Conservation (phyloP, 2,888 invertebrate species). For the Drosophila kokeensis region DNA sequence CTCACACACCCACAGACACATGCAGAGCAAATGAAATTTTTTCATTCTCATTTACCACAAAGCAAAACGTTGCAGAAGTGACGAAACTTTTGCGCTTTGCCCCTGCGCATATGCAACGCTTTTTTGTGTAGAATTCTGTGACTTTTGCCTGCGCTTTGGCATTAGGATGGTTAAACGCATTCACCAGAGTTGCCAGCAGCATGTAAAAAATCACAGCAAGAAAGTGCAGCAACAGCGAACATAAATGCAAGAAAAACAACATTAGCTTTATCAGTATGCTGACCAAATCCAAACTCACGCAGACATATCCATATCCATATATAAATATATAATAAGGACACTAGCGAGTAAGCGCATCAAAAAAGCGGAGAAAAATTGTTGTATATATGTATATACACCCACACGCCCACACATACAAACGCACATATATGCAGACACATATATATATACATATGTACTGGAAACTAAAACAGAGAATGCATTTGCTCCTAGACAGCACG, state of each 20-base stretch:
- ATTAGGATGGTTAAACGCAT: conserved; percentile 13
- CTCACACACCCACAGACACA: conserved; percentile 26
- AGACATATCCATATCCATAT: not conserved
- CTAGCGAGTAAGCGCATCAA: conserved; percentile 43
- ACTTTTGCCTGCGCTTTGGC: conserved; percentile 2
- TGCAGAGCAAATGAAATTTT: conserved; percentile 70
- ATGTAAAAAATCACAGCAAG: conserved; percentile 2
- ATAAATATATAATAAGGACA: conserved; percentile 1
- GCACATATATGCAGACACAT: not conserved
- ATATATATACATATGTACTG: conserved; percentile 10
- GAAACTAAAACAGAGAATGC: conserved; percentile 55
- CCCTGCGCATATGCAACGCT: conserved; percentile 66
- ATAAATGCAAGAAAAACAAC: conserved; percentile 31
- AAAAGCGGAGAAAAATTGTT: conserved; percentile 67
- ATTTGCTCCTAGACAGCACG: conserved; percentile 62
- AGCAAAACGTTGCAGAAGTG: conserved; percentile 46
- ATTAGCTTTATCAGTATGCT: conserved; percentile 39
- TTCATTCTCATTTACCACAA: conserved; percentile 72
- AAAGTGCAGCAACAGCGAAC: conserved; percentile 10
- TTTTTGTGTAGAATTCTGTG: conserved; percentile 28
- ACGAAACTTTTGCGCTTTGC: conserved; percentile 43
- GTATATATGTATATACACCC: not conserved
- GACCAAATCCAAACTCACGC: conserved; percentile 24
- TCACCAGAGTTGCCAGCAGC: conserved; percentile 21
- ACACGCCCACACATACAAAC: not conserved